A percentile compares a stretch with the other conserved stretches of the same genome.
Conservation (phyloP, 2,113 vertebrate genomes). For the Ophthalmolycus amberensis region DNA sequence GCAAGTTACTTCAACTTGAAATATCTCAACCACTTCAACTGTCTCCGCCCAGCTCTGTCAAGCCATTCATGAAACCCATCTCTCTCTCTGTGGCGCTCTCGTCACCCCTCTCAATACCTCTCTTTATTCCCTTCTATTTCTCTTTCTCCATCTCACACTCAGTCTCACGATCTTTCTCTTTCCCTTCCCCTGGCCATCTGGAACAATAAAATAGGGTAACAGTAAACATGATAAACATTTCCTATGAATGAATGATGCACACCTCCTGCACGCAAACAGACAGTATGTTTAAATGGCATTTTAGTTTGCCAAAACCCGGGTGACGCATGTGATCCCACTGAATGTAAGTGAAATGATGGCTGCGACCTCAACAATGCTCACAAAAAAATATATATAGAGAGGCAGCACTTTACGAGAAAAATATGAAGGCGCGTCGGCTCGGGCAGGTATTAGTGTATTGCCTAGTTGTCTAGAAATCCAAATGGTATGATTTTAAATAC, state of each 20-base stretch:
- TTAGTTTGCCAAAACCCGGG: too few species aligned
- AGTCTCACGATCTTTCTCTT: not conserved
- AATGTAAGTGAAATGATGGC: too few species aligned
- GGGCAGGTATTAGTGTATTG: too few species aligned
- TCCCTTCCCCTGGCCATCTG: not conserved
- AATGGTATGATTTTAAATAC: too few species aligned
- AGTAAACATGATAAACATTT: not conserved
- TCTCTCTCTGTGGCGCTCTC: slow-evolving; percentile 8
- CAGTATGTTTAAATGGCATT: too few species aligned
- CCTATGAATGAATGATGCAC: not conserved
- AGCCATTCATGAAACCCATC: slow-evolving; percentile 37
- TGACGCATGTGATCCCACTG: too few species aligned
- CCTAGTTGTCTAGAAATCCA: too few species aligned
- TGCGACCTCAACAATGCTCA: too few species aligned
- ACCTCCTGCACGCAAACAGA: too few species aligned
- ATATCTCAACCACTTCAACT: slow-evolving; percentile 42
- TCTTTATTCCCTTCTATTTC: slow-evolving; percentile 29
- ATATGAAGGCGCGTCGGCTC: too few species aligned
- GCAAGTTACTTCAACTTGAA: slow-evolving; percentile 42
- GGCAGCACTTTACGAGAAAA: too few species aligned
- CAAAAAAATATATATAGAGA: too few species aligned
- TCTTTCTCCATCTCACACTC: not conserved
- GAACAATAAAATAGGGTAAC: not conserved
- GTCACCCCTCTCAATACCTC: slow-evolving; percentile 10
- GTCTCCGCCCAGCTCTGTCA: slow-evolving; percentile 44